A percentile compares a stretch with the other conserved stretches of the same genome.
These are phyloP conservation scores for Archips xylosteana DNA, from an alignment of 2,888 invertebrate species.

Conservation along the genomic window DNA sequence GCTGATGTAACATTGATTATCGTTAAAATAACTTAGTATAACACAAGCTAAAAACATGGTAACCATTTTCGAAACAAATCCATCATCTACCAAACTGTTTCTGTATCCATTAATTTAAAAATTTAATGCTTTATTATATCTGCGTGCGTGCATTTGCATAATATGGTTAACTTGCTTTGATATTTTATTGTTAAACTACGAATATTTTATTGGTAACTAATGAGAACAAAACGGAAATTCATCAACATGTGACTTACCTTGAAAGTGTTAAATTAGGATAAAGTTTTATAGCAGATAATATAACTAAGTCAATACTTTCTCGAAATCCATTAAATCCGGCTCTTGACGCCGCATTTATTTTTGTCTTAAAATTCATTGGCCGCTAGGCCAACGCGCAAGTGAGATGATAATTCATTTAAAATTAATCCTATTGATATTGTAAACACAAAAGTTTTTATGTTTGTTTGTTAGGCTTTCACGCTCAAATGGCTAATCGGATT, in stretches of 20 bases:
- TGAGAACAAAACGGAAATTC: conserved; percentile 9
- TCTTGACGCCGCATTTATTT: conserved; percentile 32
- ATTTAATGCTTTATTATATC: too few relatives aligned
- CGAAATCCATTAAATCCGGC: conserved; percentile 32
- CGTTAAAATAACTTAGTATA: too few relatives aligned
- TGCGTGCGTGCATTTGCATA: not conserved
- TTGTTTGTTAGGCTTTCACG: too few relatives aligned
- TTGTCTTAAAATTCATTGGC: conserved; percentile 35
- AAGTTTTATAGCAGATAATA: conserved; percentile 18
- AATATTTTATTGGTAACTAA: conserved; percentile 1
- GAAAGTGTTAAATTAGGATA: conserved; percentile 29
- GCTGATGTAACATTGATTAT: too few relatives aligned
- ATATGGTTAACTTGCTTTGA: not conserved
- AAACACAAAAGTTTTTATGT: too few relatives aligned
- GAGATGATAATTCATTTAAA: conserved; percentile 16
- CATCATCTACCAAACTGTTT: too few relatives aligned
- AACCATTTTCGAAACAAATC: too few relatives aligned
- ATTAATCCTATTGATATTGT: too few relatives aligned
- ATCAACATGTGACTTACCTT: conserved; percentile 29
- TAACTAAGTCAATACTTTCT: conserved; percentile 34
- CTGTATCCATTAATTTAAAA: too few relatives aligned
- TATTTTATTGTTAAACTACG: not conserved
- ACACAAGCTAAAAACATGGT: too few relatives aligned
- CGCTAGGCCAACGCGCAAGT: conserved; percentile 24
- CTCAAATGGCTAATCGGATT: too few relatives aligned